Percentiles rank a stretch among this genome's conserved stretches.
Evolutionary conservation across 1,140 invertebrate species (phyloP).

Genomic region (Drosophila orosa): DNA sequence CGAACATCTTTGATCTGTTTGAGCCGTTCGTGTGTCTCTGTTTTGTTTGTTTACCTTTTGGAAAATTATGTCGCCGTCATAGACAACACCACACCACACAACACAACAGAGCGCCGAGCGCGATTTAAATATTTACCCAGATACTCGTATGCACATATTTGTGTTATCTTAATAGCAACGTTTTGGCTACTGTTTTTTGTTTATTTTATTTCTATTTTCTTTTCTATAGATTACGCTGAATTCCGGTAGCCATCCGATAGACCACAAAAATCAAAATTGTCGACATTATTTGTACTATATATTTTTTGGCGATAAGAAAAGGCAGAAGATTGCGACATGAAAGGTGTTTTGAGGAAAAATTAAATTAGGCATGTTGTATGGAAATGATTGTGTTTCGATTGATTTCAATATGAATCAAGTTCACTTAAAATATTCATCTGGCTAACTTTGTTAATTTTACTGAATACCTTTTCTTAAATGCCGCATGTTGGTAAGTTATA

Average conservation of each 20-base stretch:
- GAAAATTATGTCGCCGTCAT: slow-evolving; percentile 52
- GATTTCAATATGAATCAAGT: not conserved
- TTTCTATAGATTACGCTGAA: slow-evolving; percentile 65
- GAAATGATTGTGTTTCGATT: not conserved
- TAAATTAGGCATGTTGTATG: slow-evolving; percentile 13
- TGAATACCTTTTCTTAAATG: not conserved
- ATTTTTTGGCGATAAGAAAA: slow-evolving; percentile 46
- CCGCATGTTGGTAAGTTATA: not conserved
- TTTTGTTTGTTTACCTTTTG: slow-evolving; percentile 32
- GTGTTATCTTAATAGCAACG: slow-evolving; percentile 61
- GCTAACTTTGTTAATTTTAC: not conserved
- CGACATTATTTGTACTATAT: slow-evolving; percentile 32
- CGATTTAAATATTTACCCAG: slow-evolving; percentile 78
- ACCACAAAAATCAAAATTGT: slow-evolving; percentile 48
- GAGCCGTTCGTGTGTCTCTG: slow-evolving; percentile 40
- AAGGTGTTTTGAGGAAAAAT: slow-evolving; percentile 5
- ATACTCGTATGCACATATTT: slow-evolving; percentile 64
- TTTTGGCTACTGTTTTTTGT: slow-evolving; percentile 73
- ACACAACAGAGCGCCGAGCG: slow-evolving; percentile 8
- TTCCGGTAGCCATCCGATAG: slow-evolving; percentile 64
- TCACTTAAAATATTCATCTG: not conserved
- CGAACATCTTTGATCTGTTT: slow-evolving; percentile 55
- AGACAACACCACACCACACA: slow-evolving; percentile 28
- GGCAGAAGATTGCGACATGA: slow-evolving; percentile 4
- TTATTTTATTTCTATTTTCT: slow-evolving; percentile 38